Conservation (phyloP, 2,888 invertebrate species). For the Cephus sareptanus region DNA sequence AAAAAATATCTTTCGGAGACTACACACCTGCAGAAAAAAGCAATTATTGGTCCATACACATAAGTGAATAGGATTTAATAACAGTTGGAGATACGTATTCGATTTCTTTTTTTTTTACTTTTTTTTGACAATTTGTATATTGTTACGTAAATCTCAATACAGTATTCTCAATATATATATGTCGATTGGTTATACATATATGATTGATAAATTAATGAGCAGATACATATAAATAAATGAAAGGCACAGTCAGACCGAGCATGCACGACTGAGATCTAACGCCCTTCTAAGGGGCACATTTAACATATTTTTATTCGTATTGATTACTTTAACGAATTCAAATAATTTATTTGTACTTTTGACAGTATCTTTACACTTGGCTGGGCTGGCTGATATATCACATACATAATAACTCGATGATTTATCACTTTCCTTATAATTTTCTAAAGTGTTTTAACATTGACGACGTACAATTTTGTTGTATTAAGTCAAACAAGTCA, state of each 20-base stretch:
- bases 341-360: constrained; percentile 28
- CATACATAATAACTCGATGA: not conserved
- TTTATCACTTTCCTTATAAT: not conserved
- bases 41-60: not conserved
- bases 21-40: not conserved
- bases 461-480: not conserved
- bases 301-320: not conserved
- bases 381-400: constrained; percentile 9
- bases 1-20: not conserved
- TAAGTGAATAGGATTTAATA: not conserved
- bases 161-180: not conserved
- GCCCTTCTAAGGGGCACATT: not conserved
- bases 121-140: not conserved
- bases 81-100: not conserved
- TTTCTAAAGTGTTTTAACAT: not conserved
- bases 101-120: not conserved
- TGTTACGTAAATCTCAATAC: not conserved
- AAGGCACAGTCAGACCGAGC: not conserved
- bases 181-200: not conserved
- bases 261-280: not conserved
- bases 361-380: constrained; percentile 23
- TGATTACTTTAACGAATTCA: not conserved
- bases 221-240: not conserved
- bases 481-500: not conserved
- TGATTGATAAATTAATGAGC: not conserved